Evolutionary conservation across 2,113 vertebrate genomes (phyloP).

Genomic region (Ceyx margarethae): DNA sequence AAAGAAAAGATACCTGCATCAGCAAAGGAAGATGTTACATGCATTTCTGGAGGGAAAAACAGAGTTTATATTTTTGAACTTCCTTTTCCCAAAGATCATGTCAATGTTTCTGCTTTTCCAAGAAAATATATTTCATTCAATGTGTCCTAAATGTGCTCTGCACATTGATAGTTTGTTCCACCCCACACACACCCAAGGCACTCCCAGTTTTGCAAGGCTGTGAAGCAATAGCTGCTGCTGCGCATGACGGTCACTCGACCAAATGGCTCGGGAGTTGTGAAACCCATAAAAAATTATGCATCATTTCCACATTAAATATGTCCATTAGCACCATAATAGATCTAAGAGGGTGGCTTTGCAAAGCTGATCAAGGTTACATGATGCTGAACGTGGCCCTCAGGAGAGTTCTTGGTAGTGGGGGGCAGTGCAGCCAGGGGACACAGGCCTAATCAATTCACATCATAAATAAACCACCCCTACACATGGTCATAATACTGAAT

Average conservation of each 20-base stretch:
- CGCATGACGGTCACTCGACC: background rate
- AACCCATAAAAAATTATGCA: background rate
- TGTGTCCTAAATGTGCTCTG: background rate
- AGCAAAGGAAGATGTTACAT: background rate
- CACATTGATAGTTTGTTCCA: background rate
- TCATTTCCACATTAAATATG: background rate
- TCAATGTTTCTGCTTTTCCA: background rate
- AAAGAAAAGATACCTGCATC: background rate
- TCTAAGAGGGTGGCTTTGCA: background rate
- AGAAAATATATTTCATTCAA: background rate
- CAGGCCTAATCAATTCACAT: background rate
- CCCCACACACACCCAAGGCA: background rate
- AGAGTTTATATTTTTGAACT: background rate
- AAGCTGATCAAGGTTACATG: background rate
- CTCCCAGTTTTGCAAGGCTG: constrained; percentile 8
- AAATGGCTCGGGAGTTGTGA: background rate
- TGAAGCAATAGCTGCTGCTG: background rate
- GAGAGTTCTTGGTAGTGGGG: rapidly evolving
- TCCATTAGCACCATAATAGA: background rate
- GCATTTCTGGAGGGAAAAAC: background rate
- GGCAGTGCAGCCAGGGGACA: background rate
- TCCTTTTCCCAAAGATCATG: background rate
- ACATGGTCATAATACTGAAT: background rate
- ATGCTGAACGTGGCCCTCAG: rapidly evolving
- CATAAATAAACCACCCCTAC: background rate